Evolutionary conservation across 2,888 invertebrate genomes (phyloP).

Genomic region (Phasia obesa): DNA sequence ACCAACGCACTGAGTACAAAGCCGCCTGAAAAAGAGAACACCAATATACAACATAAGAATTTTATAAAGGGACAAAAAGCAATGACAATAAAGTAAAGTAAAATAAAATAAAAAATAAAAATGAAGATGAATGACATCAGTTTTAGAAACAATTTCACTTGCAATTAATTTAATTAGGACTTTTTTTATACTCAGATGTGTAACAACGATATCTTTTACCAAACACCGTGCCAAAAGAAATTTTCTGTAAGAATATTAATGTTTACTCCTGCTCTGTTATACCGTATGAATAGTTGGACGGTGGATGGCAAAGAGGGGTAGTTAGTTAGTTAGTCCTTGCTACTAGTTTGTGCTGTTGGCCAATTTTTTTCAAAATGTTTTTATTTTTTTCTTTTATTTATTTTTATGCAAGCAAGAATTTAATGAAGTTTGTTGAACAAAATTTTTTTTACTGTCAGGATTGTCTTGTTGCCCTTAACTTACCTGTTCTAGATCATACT

Average conservation of each 20-base stretch:
- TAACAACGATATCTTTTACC: slow-evolving; percentile 51
- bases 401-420: slow-evolving; percentile 46
- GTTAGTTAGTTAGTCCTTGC: slow-evolving; percentile 8
- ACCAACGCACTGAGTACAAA: slow-evolving; percentile 87
- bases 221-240: slow-evolving; percentile 38
- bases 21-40: slow-evolving; percentile 77
- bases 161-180: slow-evolving; percentile 75
- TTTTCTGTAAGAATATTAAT: slow-evolving; percentile 11
- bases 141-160: slow-evolving; percentile 74
- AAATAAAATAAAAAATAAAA: slow-evolving; percentile 58
- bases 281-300: not conserved
- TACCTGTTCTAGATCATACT: slow-evolving; percentile 83
- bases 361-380: slow-evolving; percentile 33
- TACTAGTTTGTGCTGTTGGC: slow-evolving; percentile 53
- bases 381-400: slow-evolving; percentile 14
- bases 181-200: slow-evolving; percentile 56
- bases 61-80: slow-evolving; percentile 59
- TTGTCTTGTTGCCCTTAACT: slow-evolving; percentile 38
- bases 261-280: not conserved
- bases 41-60: slow-evolving; percentile 12
- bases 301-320: slow-evolving; percentile 3
- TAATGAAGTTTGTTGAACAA: slow-evolving; percentile 63
- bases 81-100: slow-evolving; percentile 12
- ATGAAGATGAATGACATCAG: slow-evolving; percentile 68
- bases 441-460: slow-evolving; percentile 36